Evolutionary conservation across 1,140 invertebrate genomes (phyloP).

Genomic region (Plodia interpunctella): DNA sequence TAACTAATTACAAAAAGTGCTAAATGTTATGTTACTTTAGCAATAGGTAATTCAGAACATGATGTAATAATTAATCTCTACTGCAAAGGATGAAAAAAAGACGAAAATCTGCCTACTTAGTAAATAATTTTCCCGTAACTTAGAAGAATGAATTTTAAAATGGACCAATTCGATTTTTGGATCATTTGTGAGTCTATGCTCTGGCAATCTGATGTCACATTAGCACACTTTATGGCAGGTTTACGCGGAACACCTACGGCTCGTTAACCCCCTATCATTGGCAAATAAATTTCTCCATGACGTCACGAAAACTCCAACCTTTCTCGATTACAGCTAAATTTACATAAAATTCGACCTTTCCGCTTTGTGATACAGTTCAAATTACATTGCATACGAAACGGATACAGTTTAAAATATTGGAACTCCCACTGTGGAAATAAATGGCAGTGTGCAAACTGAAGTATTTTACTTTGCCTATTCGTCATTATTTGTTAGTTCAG

Average conservation of each 20-base stretch:
- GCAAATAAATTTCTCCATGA: constrained; percentile 38
- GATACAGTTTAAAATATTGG: constrained; percentile 26
- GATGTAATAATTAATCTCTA: too few relatives aligned
- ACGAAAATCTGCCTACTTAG: too few relatives aligned
- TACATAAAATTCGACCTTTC: constrained; percentile 19
- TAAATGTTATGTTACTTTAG: too few relatives aligned
- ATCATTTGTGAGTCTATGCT: constrained; percentile 10
- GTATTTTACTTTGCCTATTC: not conserved
- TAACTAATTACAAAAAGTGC: too few relatives aligned
- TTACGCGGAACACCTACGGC: constrained; percentile 42
- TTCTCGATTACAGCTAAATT: constrained; percentile 23
- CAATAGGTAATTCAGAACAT: too few relatives aligned
- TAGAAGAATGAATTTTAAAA: not conserved
- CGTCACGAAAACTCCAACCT: constrained; percentile 24
- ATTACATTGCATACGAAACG: constrained; percentile 11
- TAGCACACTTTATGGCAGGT: constrained; percentile 40
- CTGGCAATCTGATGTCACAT: constrained; percentile 37
- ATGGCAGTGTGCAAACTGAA: constrained; percentile 24
- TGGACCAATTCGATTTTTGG: not conserved
- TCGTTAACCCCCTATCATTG: constrained; percentile 44
- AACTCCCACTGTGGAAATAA: constrained; percentile 17
- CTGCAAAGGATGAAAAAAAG: too few relatives aligned
- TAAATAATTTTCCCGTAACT: too few relatives aligned
- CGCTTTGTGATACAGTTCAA: constrained; percentile 17
- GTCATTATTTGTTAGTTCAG: not conserved